Evolutionary conservation across 2,797 vertebrate genomes (phyloP).

Genomic region (Fistularia tabacaria): DNA sequence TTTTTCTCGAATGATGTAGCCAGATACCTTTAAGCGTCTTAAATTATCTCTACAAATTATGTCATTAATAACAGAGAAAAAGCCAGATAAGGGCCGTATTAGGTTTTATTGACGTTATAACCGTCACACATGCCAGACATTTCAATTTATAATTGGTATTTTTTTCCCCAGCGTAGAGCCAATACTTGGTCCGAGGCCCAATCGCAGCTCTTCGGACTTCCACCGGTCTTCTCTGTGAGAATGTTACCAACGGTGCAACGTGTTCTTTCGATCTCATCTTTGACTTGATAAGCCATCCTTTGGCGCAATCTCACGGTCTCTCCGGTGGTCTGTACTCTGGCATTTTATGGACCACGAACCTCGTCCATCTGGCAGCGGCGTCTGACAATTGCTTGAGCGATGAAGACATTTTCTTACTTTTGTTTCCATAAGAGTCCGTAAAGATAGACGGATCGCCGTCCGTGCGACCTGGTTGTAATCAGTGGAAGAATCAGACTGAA

Average conservation of each 20-base stretch:
- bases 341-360: slow-evolving; percentile 29
- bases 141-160: slow-evolving; percentile 17
- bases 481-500: slow-evolving; percentile 9
- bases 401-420: slow-evolving; percentile 35
- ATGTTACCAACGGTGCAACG: slow-evolving; percentile 19
- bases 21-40: slow-evolving; percentile 25
- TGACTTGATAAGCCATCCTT: slow-evolving; percentile 49
- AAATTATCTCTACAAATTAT: slow-evolving; percentile 28
- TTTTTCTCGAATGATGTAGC: slow-evolving; percentile 28
- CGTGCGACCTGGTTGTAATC: slow-evolving; percentile 21
- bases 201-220: too few relatives aligned
- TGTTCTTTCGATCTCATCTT: slow-evolving; percentile 33
- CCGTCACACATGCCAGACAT: slow-evolving; percentile 27
- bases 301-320: slow-evolving; percentile 33
- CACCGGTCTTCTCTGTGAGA: neutral
- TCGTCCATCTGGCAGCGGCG: slow-evolving; percentile 56
- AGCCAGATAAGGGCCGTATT: slow-evolving; percentile 41
- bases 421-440: slow-evolving; percentile 33
- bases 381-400: slow-evolving; percentile 47
- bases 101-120: slow-evolving; percentile 39
- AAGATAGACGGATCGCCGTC: slow-evolving; percentile 28
- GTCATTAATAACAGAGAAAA: slow-evolving; percentile 20
- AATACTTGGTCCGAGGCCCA: too few relatives aligned
- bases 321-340: slow-evolving; percentile 45
- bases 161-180: slow-evolving; percentile 9